Evolutionary conservation across 2,113 vertebrate species (phyloP).

Genomic region (Dasyornis broadbenti): DNA sequence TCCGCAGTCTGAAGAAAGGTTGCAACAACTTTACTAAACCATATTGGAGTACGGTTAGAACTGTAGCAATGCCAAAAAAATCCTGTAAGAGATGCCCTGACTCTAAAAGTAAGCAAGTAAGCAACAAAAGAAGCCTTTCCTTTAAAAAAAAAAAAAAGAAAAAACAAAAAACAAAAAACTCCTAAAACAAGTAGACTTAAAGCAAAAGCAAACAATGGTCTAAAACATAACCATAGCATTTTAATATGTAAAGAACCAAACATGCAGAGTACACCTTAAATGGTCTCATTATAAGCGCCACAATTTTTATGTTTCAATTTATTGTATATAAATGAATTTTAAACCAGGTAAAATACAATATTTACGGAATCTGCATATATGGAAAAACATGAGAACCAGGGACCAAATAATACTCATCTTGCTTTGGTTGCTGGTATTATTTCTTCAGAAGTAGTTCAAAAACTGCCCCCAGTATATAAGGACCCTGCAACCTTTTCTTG

Average conservation of each 20-base stretch:
- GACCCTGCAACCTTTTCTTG: neutral
- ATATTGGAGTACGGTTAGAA: neutral
- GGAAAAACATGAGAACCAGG: neutral
- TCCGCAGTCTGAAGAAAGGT: neutral
- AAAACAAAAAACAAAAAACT: too few species aligned
- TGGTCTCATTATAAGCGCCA: neutral
- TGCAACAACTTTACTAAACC: neutral
- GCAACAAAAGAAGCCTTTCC: neutral
- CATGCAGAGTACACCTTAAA: neutral
- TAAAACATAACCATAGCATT: neutral
- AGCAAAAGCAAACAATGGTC: neutral
- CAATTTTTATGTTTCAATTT: neutral
- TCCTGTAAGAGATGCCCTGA: neutral
- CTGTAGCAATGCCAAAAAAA: neutral
- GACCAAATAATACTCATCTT: neutral
- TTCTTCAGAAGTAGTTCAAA: neutral
- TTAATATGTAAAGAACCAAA: neutral
- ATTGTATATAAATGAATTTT: neutral
- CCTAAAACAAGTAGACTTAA: neutral
- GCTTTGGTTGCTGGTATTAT: neutral
- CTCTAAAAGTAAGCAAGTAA: neutral
- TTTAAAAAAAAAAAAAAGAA: neutral
- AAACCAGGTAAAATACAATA: neutral
- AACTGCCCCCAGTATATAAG: neutral
- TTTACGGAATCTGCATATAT: neutral